Evolutionary conservation across 2,113 vertebrate genomes (phyloP).

Genomic region (Eulemur rufifrons): DNA sequence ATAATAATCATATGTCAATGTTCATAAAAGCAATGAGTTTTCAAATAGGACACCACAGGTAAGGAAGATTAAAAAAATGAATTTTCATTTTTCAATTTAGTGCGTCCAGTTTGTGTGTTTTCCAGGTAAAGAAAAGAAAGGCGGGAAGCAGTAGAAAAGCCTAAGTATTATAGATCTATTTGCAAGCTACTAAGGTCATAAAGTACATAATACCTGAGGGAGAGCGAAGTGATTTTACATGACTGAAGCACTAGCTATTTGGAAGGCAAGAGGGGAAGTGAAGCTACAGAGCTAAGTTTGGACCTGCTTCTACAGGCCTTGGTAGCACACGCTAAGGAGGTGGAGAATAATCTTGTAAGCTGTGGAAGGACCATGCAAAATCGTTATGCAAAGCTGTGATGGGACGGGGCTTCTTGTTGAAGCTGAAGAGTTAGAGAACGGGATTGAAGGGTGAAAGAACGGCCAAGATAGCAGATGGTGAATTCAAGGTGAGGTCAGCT

Average conservation of each 20-base stretch:
- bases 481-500: background rate
- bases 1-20: background rate
- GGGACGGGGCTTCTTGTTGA: rapidly evolving
- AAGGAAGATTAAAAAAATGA: background rate
- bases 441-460: background rate
- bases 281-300: background rate
- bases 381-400: background rate
- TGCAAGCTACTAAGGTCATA: background rate
- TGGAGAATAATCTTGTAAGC: background rate
- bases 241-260: background rate
- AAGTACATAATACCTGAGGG: background rate
- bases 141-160: background rate
- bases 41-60: background rate
- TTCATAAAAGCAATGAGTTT: background rate
- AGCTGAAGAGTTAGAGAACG: background rate
- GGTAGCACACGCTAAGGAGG: background rate
- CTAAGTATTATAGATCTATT: background rate
- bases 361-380: background rate
- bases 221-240: background rate
- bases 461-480: background rate
- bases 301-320: background rate
- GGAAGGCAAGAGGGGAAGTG: no score
- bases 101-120: background rate
- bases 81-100: background rate
- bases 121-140: background rate